phyloP scores from a whole-genome alignment of 2,113 vertebrate species.

The Hucho hucho region DNA sequence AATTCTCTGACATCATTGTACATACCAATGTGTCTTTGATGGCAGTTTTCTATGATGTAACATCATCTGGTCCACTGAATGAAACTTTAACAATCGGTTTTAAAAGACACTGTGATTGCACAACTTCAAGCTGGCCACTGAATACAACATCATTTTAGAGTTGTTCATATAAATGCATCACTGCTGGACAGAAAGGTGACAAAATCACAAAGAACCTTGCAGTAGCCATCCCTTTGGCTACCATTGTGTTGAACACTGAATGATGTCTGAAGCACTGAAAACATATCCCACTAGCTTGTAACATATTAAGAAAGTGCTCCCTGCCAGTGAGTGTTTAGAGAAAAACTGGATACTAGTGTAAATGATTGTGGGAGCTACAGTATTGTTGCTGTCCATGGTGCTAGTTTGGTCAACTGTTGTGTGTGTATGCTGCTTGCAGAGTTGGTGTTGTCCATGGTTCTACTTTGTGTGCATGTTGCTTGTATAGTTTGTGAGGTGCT shows the following conservation, averaged over 20 bases:
- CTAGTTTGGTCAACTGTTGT: background rate
- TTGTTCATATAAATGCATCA: background rate
- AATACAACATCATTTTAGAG: background rate
- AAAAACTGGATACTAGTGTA: too few species aligned
- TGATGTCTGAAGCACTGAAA: background rate
- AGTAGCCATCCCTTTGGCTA: too few species aligned
- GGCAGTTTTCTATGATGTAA: background rate
- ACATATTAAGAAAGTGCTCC: too few species aligned
- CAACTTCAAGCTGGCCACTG: slow-evolving; percentile 17
- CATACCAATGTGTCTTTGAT: background rate
- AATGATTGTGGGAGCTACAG: too few species aligned
- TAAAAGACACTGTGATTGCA: slow-evolving; percentile 20
- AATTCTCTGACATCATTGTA: too few species aligned
- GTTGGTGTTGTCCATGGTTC: background rate
- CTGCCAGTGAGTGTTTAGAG: too few species aligned
- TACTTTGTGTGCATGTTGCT: background rate
- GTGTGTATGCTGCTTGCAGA: background rate
- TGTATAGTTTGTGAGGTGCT: too few species aligned
- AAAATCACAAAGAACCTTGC: background rate
- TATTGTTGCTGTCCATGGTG: background rate
- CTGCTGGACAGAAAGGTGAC: background rate
- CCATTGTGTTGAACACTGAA: too few species aligned
- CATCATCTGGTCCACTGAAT: background rate
- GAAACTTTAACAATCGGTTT: slow-evolving; percentile 7
- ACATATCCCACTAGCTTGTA: background rate